These are phyloP conservation scores for Stegastes partitus DNA, from an alignment of 2,113 vertebrate genomes.

Conservation along the genomic window DNA sequence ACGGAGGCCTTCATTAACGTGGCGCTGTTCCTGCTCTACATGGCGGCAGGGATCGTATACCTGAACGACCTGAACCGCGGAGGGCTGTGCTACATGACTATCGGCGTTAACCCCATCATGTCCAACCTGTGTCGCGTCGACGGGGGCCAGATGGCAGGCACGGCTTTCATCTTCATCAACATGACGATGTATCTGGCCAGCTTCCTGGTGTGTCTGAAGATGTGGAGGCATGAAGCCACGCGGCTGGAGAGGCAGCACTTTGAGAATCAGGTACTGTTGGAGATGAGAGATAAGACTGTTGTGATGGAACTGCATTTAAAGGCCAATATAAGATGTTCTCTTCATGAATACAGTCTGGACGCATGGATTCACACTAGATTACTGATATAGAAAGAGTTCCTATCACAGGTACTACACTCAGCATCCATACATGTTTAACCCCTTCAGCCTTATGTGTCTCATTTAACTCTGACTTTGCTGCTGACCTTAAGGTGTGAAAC, in stretches of 20 bases:
- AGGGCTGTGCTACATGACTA: constrained; percentile 83
- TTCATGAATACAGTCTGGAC: neutral
- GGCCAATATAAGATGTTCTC: neutral
- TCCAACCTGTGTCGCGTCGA: constrained; percentile 79
- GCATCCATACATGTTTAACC: neutral
- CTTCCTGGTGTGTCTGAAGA: constrained; percentile 81
- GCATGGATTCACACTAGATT: neutral
- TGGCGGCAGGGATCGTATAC: constrained; percentile 85
- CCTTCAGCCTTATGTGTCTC: neutral
- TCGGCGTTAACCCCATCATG: constrained; percentile 81
- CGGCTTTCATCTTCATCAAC: constrained; percentile 85
- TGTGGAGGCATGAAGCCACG: constrained; percentile 80
- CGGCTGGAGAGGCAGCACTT: constrained; percentile 34
- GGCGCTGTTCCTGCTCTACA: constrained; percentile 84
- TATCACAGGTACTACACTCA: neutral
- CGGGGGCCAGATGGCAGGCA: constrained; percentile 87
- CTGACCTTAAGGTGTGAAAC: neutral
- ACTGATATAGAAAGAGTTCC: neutral
- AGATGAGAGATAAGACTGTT: neutral
- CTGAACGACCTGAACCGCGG: constrained; percentile 86
- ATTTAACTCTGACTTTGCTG: neutral
- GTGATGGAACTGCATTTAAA: neutral
- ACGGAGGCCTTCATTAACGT: constrained; percentile 84
- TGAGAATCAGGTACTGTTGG: constrained; percentile 42
- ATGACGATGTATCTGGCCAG: constrained; percentile 79